These are phyloP conservation scores for Hoplias malabaricus DNA, from an alignment of 2,113 vertebrate species.

Conservation along the genomic window DNA sequence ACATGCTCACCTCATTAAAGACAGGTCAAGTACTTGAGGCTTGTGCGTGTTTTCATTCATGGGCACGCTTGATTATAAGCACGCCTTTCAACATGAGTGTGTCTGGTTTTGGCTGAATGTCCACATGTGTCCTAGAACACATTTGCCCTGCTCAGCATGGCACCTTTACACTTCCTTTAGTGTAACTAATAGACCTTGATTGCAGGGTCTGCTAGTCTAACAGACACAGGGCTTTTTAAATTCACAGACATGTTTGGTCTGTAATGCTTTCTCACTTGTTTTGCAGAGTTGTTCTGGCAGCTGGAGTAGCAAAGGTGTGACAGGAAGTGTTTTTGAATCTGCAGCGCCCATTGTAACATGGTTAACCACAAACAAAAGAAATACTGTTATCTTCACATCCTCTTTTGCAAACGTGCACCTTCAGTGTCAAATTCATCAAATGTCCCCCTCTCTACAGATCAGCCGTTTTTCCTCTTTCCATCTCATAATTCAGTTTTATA, in stretches of 20 bases:
- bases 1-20: background rate
- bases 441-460: background rate
- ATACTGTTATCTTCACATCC: constrained; percentile 43
- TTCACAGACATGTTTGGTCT: background rate
- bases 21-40: constrained; percentile 22
- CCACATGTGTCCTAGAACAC: background rate
- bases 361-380: constrained; percentile 44
- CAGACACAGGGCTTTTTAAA: background rate
- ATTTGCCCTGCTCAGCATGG: background rate
- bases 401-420: constrained; percentile 13
- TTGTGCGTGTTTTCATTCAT: background rate
- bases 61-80: constrained; percentile 1
- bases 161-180: constrained; percentile 15
- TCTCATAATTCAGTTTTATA: too few species aligned
- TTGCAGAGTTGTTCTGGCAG: background rate
- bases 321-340: constrained; percentile 43
- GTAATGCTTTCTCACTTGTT: constrained; percentile 9
- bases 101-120: background rate
- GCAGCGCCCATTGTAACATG: constrained; percentile 20
- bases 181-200: constrained; percentile 12
- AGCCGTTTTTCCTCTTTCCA: background rate
- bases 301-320: constrained; percentile 7
- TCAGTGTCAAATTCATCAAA: background rate
- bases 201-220: too few species aligned
- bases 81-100: constrained; percentile 2